Conservation (phyloP, 2,113 vertebrate genomes). For the Pygoscelis adeliae region DNA sequence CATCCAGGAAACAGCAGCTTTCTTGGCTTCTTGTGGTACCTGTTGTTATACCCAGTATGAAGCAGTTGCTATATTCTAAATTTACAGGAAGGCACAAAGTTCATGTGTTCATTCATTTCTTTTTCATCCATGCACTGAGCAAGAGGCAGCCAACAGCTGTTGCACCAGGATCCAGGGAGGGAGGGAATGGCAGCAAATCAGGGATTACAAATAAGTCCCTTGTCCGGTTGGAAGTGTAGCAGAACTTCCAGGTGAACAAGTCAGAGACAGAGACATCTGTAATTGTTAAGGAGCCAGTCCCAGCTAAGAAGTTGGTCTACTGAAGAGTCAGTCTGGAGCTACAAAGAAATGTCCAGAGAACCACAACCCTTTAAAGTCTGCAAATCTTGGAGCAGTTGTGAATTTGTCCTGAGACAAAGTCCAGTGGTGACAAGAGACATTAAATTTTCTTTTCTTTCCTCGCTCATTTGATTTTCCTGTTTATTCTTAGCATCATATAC, state of each 20-base stretch:
- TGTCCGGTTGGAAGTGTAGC: background rate
- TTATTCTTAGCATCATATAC: background rate
- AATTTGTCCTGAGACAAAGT: background rate
- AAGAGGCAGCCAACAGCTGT: background rate
- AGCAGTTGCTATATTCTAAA: background rate
- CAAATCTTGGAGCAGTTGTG: background rate
- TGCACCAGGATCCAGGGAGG: background rate
- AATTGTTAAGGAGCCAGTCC: background rate
- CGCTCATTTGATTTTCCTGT: background rate
- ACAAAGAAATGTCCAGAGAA: background rate
- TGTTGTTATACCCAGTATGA: background rate
- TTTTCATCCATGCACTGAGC: background rate
- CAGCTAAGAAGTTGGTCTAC: background rate
- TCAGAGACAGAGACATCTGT: background rate
- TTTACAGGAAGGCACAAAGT: background rate
- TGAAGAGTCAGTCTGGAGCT: background rate
- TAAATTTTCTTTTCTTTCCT: background rate
- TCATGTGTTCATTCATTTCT: background rate
- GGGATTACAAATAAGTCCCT: background rate
- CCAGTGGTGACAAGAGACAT: background rate
- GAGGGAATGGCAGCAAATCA: background rate
- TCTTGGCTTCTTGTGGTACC: background rate
- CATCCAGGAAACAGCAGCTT: background rate
- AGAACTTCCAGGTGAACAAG: background rate
- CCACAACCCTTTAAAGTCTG: background rate